Conservation (phyloP, 2,888 invertebrate genomes). For the Caenorhabditis drosophilae region DNA sequence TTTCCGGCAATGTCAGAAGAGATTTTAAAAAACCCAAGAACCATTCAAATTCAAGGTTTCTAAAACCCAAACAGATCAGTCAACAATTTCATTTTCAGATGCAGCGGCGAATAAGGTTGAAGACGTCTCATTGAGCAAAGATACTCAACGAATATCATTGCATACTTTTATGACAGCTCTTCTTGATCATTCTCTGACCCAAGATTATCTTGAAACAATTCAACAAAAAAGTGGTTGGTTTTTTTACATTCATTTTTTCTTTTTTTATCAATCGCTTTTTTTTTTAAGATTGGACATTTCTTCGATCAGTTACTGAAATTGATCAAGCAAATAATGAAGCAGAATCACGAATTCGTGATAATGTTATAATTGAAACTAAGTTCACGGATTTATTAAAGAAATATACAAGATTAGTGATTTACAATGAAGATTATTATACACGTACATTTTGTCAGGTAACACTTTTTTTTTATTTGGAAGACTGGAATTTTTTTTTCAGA, state of each 20-base stretch:
- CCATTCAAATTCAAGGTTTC: slow-evolving; percentile 7
- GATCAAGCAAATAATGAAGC: slow-evolving; percentile 22
- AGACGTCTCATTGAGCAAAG: slow-evolving; percentile 12
- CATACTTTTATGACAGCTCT: slow-evolving; percentile 17
- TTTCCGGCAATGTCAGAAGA: slow-evolving; percentile 57
- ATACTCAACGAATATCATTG: slow-evolving; percentile 16
- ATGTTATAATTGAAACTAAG: slow-evolving; percentile 10
- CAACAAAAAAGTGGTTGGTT: slow-evolving; percentile 37
- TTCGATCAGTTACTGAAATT: slow-evolving; percentile 33
- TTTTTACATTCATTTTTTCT: neutral
- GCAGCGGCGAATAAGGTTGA: slow-evolving; percentile 4
- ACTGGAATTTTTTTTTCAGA: slow-evolving; percentile 20
- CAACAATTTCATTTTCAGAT: slow-evolving; percentile 12
- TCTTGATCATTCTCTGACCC: slow-evolving; percentile 30
- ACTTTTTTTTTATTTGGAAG: neutral
- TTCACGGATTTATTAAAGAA: slow-evolving; percentile 17
- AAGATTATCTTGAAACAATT: slow-evolving; percentile 31
- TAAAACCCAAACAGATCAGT: neutral
- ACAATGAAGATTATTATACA: slow-evolving; percentile 8
- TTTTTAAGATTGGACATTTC: slow-evolving; percentile 40
- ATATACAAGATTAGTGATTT: slow-evolving; percentile 18
- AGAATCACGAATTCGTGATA: slow-evolving; percentile 14
- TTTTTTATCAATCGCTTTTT: neutral
- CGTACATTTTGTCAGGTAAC: slow-evolving; percentile 26
- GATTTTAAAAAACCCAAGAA: slow-evolving; percentile 17